Evolutionary conservation across 2,113 vertebrate genomes (phyloP).

Genomic region (Agapornis roseicollis): DNA sequence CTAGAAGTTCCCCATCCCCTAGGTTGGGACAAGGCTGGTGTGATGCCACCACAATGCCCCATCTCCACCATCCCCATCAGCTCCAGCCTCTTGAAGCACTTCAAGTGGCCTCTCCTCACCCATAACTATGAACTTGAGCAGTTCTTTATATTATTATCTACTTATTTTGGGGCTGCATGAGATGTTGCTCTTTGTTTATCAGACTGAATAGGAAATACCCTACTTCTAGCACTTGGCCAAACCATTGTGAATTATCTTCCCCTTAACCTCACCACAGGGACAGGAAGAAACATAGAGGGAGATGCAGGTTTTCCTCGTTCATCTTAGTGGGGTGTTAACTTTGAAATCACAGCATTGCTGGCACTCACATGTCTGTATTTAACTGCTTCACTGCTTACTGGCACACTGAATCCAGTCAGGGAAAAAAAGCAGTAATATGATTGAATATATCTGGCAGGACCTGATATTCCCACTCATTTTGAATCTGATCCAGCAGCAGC

Average conservation of each 20-base stretch:
- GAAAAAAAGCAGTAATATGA: not conserved
- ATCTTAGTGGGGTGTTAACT: not conserved
- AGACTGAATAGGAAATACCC: not conserved
- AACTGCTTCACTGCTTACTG: constrained; percentile 43
- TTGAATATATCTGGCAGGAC: constrained; percentile 53
- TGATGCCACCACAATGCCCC: not conserved
- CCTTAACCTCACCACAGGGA: not conserved
- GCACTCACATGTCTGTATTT: not conserved
- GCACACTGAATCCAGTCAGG: not conserved
- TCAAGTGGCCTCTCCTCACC: not conserved
- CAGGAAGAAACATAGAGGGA: not conserved
- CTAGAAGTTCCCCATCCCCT: not conserved
- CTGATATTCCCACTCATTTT: constrained; percentile 54
- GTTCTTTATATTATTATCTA: no score
- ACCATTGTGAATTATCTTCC: not conserved
- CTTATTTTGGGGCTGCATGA: not conserved
- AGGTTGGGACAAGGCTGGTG: not conserved
- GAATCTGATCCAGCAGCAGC: constrained; percentile 47
- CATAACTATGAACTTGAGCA: not conserved
- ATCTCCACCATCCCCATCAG: not conserved
- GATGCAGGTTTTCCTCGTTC: not conserved
- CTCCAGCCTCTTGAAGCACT: not conserved
- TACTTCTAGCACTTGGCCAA: not conserved
- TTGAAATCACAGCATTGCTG: not conserved
- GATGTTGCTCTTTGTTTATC: not conserved